These are phyloP conservation scores for Genyomyrus donnyi DNA, from an alignment of 2,113 vertebrate genomes.

Conservation along the genomic window DNA sequence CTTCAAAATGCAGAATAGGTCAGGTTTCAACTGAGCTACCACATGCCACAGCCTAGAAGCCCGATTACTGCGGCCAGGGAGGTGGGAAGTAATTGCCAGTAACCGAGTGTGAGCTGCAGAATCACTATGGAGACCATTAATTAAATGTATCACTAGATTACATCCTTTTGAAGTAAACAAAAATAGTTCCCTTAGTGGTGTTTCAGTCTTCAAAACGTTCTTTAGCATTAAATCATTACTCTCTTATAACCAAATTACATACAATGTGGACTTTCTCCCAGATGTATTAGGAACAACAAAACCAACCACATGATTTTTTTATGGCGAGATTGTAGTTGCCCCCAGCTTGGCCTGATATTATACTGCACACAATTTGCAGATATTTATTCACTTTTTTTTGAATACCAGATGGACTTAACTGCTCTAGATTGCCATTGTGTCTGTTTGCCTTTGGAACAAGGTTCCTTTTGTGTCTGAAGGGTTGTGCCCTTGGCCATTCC, in stretches of 20 bases:
- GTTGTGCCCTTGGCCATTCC: constrained; percentile 48
- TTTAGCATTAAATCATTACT: background rate
- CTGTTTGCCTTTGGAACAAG: constrained; percentile 8
- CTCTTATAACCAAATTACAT: background rate
- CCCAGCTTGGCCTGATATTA: background rate
- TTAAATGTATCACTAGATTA: background rate
- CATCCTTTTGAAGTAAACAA: background rate
- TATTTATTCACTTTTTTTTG: background rate
- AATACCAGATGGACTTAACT: background rate
- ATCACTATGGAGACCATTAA: background rate
- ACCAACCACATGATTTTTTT: background rate
- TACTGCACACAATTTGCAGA: background rate
- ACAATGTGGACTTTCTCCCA: background rate
- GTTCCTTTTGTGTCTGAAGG: constrained; percentile 47
- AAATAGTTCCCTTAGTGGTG: background rate
- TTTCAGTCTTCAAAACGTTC: background rate
- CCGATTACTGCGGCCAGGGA: background rate
- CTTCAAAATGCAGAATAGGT: background rate
- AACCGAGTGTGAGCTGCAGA: background rate
- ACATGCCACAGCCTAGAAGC: background rate
- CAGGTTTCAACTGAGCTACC: background rate
- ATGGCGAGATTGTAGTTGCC: background rate
- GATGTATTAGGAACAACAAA: background rate
- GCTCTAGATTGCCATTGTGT: background rate
- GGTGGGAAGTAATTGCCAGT: background rate